phyloP scores from a whole-genome alignment of 2,888 invertebrate species.

The Onthophagus sagittarius region DNA sequence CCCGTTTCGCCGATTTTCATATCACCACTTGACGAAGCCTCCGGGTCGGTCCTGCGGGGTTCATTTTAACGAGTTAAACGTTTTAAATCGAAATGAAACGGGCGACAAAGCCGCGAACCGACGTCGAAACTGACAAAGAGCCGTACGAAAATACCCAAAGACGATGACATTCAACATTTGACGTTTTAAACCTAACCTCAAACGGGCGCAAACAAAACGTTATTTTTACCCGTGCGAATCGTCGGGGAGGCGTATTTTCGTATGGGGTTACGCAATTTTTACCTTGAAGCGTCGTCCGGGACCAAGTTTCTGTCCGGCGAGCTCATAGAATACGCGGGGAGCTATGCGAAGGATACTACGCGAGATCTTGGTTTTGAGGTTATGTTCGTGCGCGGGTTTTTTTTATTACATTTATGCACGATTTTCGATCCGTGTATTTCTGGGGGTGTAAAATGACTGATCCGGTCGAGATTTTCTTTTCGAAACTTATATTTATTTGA shows the following conservation, averaged over 20 bases:
- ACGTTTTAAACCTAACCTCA: conserved; percentile 43
- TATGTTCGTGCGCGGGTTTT: neutral
- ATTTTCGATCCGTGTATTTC: neutral
- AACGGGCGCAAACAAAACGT: conserved; percentile 15
- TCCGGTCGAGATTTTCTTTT: neutral
- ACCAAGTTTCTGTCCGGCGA: conserved; percentile 45
- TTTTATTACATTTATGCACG: neutral
- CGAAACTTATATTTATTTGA: neutral
- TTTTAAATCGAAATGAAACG: neutral
- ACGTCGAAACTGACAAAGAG: conserved; percentile 27
- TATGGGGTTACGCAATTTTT: conserved; percentile 30
- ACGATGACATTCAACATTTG: conserved; percentile 45
- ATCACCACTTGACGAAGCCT: conserved; percentile 45
- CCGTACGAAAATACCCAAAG: conserved; percentile 24
- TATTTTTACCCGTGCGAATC: conserved; percentile 23
- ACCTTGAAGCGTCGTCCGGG: conserved; percentile 55
- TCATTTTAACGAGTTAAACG: conserved; percentile 14
- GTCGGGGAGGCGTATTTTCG: conserved; percentile 17
- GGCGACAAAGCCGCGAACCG: neutral
- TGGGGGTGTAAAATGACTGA: neutral
- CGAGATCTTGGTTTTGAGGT: neutral
- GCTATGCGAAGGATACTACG: neutral
- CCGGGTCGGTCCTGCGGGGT: conserved; percentile 43
- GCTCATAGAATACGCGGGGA: conserved; percentile 47
- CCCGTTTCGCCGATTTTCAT: conserved; percentile 33